Conservation (phyloP, 1,140 invertebrate genomes). For the Pinna nobilis region DNA sequence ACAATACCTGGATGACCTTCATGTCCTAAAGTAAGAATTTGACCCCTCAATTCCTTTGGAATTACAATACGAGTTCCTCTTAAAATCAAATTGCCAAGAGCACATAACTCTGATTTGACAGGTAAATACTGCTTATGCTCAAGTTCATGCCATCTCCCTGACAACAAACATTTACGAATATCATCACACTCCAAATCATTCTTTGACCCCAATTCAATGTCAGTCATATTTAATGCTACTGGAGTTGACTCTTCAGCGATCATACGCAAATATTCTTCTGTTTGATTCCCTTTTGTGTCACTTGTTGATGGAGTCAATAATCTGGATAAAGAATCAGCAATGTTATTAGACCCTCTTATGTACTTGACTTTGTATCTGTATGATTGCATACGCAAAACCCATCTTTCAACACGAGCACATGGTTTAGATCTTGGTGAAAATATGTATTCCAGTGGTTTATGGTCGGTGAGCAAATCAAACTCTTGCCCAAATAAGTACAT, state of each 20-base stretch:
- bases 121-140: conserved; percentile 27
- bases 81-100: too few relatives aligned
- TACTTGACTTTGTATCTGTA: conserved; percentile 39
- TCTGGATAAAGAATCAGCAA: conserved; percentile 25
- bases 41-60: too few relatives aligned
- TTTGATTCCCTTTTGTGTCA: background rate
- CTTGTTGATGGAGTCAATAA: background rate
- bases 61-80: too few relatives aligned
- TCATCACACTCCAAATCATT: conserved; percentile 18
- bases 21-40: too few relatives aligned
- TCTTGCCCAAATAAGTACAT: conserved; percentile 70
- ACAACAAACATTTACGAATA: conserved; percentile 19
- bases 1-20: too few relatives aligned
- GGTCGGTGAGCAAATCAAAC: conserved; percentile 70
- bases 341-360: conserved; percentile 27
- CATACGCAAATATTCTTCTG: background rate
- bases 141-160: background rate
- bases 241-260: background rate
- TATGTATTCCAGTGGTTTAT: conserved; percentile 55
- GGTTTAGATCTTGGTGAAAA: conserved; percentile 35
- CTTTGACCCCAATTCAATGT: background rate
- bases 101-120: too few relatives aligned
- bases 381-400: conserved; percentile 43
- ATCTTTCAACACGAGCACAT: conserved; percentile 46
- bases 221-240: conserved; percentile 6